Evolutionary conservation across 1,140 invertebrate species (phyloP), one percentile per base, ranked within the genome.

Genomic region (Drosophila ananassae): DNA sequence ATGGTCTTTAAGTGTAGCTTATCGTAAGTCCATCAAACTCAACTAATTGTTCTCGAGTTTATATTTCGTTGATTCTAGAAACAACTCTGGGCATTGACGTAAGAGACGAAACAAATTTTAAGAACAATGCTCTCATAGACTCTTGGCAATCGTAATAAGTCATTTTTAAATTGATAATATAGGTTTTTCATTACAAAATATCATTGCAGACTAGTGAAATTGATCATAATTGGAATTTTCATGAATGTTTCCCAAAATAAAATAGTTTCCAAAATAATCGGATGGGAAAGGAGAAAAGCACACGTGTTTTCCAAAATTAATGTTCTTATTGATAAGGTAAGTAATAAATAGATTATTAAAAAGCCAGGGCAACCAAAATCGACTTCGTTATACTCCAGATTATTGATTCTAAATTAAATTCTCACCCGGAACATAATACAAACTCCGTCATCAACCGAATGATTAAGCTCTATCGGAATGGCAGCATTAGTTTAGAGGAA

Each of bases 31-130:
- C 0, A 3, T 9, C 2, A 2, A 30, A 7, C 2, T 1, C 13
- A 12, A 24, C 7, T 17, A 0, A 25, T 10, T n/a, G 2, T 22
- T 2, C 8, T 28, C 25, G 1, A 1, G 1, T 28, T 28, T 6
- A 7, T 2, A 7, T 10, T 2, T 6, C 12, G 22, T 34, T 4
- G 7, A 1, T 0, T 12, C 8, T 17, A 89, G 87, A 77, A 53
- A 84, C 83, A 2, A 89, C 79, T 0, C 77, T 90, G 62, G 81
- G 87, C 2, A 47, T 50, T 17, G 46, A 74, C 57, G 50, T 69
- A 0, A 41, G 60, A 2, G 13, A 63, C 12, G 58, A 74, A 7
- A 10, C 55, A 3, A 0, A 37, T 12, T 37, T 37, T 12, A 12
- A 37, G 10, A 37, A 12, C n/a, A 52, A 44, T 4, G 24, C 44